Evolutionary conservation across 2,888 invertebrate genomes (phyloP), one percentile per base, ranked within the genome.

Genomic region (Melinopterus prodromus): DNA sequence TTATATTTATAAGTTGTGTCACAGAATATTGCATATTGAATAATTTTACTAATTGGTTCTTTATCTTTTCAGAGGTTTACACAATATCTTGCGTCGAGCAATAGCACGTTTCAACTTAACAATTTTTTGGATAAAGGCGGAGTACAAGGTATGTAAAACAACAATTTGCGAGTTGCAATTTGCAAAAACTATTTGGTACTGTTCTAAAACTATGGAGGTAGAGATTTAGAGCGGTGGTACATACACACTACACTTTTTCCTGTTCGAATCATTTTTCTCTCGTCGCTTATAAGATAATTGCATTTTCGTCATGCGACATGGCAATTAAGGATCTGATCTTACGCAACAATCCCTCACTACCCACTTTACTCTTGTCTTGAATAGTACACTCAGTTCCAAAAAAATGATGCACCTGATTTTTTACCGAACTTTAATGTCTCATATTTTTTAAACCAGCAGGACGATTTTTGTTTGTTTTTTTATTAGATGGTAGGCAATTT

Each of bases 41-140:
- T 12, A 77, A 69, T 16, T 70, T 70, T 70, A 80, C 72, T 79
- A 76, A 71, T 80, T 80, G 38, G 76, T 80, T 69, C 70, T 77
- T 84, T 87, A 86, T 86, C 85, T 87, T 94, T 94, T 77, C 93
- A 99, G 99, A 95, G 99, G 90, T 99, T 99, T 91, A 99, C 99
- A 90, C 99, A 99, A 92, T 99, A 99, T 91, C 93, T 99, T 91
- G 99, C 99, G 82, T 99, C 99, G 86, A 99, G 98, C 92, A 99
- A 99, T 92, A 98, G 99, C 89, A 97, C 98, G 87, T 99, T 99
- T 93, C 98, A 99, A 92, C 94, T 99, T 88, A 97, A 96, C 91
- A 97, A 95, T 92, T 99, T 99, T 91, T 92, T 98, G 90, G 99
- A 99, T 91, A 99, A 99, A 92, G 96, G 97, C 87, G 97, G 97